Conservation (phyloP, 1,140 invertebrate species). For the Anagrus nilaparvatae region DNA sequence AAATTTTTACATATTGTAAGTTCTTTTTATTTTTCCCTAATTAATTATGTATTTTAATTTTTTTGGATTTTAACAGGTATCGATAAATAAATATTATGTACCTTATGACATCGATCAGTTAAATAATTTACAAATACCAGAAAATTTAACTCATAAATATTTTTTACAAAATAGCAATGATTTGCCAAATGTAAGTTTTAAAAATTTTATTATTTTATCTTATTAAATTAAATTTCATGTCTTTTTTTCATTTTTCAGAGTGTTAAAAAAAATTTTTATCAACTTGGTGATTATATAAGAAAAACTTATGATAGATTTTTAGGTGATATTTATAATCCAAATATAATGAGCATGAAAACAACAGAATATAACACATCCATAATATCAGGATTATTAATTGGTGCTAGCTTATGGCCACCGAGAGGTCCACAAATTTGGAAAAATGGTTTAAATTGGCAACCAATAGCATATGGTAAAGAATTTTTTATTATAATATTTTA, state of each 20-base stretch:
- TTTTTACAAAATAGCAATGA: slow-evolving; percentile 21
- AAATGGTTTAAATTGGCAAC: slow-evolving; percentile 44
- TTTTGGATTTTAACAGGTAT: slow-evolving; percentile 22
- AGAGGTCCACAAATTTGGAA: slow-evolving; percentile 34
- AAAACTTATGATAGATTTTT: slow-evolving; percentile 25
- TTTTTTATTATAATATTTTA: background rate
- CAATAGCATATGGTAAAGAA: slow-evolving; percentile 38
- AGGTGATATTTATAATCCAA: slow-evolving; percentile 24
- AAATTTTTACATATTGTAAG: no score
- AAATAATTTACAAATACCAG: slow-evolving; percentile 13
- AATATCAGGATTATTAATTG: slow-evolving; percentile 45
- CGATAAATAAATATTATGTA: slow-evolving; percentile 24
- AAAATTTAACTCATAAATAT: slow-evolving; percentile 22
- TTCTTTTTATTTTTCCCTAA: no score
- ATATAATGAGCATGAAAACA: slow-evolving; percentile 38
- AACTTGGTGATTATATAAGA: slow-evolving; percentile 29
- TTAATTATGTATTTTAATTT: no score
- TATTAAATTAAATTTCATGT: slow-evolving; percentile 3
- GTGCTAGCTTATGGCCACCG: slow-evolving; percentile 46
- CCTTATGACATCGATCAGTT: slow-evolving; percentile 15
- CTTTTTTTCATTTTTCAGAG: slow-evolving; percentile 14
- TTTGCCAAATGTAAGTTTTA: slow-evolving; percentile 24
- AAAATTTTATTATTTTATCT: slow-evolving; percentile 1
- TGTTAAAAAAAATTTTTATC: slow-evolving; percentile 24
- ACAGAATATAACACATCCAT: slow-evolving; percentile 44